phyloP scores from a whole-genome alignment of 2,888 invertebrate genomes.

The Temnothorax ravouxi region DNA sequence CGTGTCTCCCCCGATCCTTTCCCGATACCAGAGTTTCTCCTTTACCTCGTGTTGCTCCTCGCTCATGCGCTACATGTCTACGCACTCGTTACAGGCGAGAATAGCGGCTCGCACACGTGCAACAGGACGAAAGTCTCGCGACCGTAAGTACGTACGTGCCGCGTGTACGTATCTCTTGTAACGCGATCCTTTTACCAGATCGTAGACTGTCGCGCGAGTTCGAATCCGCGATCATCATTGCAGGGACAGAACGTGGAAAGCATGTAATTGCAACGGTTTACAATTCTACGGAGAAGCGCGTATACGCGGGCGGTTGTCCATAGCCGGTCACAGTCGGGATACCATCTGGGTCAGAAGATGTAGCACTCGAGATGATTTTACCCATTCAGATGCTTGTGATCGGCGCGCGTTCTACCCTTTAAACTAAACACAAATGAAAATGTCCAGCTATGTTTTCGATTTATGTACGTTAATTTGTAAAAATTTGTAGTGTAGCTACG shows the following conservation, averaged over 20 bases:
- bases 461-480: not conserved
- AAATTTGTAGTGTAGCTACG: not conserved
- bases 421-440: slow-evolving; percentile 66
- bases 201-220: slow-evolving; percentile 47
- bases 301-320: slow-evolving; percentile 63
- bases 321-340: slow-evolving; percentile 81
- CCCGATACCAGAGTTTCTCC: slow-evolving; percentile 39
- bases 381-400: slow-evolving; percentile 61
- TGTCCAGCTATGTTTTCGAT: not conserved
- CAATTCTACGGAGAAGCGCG: slow-evolving; percentile 50
- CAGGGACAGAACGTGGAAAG: slow-evolving; percentile 74
- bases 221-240: slow-evolving; percentile 50
- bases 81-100: slow-evolving; percentile 49
- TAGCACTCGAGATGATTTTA: slow-evolving; percentile 73
- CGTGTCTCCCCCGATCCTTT: not conserved
- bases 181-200: not conserved
- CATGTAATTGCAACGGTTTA: slow-evolving; percentile 70
- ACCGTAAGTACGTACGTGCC: slow-evolving; percentile 34
- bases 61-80: slow-evolving; percentile 40
- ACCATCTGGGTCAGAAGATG: slow-evolving; percentile 83
- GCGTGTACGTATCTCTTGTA: slow-evolving; percentile 24
- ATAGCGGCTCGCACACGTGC: slow-evolving; percentile 23
- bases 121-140: slow-evolving; percentile 49
- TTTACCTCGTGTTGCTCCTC: slow-evolving; percentile 24
- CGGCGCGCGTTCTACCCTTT: slow-evolving; percentile 27